phyloP scores from a whole-genome alignment of 23 tunicate genomes.

The Phallusia fumigata region DNA sequence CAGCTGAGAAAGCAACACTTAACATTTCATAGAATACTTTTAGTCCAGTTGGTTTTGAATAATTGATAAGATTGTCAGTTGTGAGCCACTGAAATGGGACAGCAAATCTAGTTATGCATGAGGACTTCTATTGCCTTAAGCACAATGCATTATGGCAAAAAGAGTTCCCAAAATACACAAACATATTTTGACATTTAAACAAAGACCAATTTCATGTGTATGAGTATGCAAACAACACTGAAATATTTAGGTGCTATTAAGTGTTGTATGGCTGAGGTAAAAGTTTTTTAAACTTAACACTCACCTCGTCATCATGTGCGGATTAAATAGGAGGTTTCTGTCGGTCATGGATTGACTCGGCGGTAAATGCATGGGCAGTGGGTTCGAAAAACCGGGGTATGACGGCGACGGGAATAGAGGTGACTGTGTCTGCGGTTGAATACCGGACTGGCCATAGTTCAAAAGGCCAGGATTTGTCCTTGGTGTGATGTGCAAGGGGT shows the following conservation, averaged over 20 bases:
- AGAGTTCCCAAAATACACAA: not conserved
- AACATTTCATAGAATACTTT: conserved; percentile 14
- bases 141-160: not conserved
- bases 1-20: conserved; percentile 9
- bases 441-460: conserved; percentile 27
- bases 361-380: conserved; percentile 20
- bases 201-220: too few relatives aligned
- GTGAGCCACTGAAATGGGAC: conserved; percentile 14
- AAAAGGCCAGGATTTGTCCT: conserved; percentile 28
- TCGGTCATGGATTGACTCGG: conserved; percentile 34
- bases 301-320: conserved; percentile 33
- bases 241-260: too few relatives aligned
- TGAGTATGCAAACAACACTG: too few relatives aligned
- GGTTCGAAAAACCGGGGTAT: conserved; percentile 16
- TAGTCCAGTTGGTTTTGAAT: conserved; percentile 21
- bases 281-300: not conserved
- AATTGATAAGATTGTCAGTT: conserved; percentile 20
- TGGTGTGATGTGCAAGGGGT: conserved; percentile 12
- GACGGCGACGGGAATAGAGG: conserved; percentile 32
- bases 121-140: not conserved
- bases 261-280: not conserved
- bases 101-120: conserved; percentile 11
- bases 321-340: conserved; percentile 18
- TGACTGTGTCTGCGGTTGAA: conserved; percentile 22
- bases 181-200: too few relatives aligned